phyloP scores from a whole-genome alignment of 1,140 invertebrate genomes.

The Panagrolaimus sp. region DNA sequence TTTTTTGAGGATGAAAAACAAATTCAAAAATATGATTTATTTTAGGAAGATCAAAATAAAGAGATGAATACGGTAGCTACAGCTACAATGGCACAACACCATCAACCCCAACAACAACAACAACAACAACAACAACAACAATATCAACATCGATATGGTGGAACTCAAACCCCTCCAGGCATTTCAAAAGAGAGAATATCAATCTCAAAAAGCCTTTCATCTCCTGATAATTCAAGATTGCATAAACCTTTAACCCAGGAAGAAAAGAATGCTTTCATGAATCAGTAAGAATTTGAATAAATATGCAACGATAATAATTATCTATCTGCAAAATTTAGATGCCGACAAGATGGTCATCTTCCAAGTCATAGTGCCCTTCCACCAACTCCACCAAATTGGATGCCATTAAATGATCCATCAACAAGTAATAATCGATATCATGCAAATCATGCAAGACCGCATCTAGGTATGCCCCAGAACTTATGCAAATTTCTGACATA shows the following conservation, averaged over 20 bases:
- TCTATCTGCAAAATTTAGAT: neutral
- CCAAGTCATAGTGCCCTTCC: neutral
- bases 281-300: neutral
- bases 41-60: neutral
- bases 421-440: neutral
- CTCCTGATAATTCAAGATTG: neutral
- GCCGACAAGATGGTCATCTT: neutral
- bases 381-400: neutral
- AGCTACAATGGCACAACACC: too few species aligned
- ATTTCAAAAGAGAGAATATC: too few species aligned
- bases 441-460: neutral
- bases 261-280: neutral
- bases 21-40: neutral
- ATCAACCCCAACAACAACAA: too few species aligned
- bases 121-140: too few species aligned
- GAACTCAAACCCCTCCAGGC: neutral
- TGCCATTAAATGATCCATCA: neutral
- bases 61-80: too few species aligned
- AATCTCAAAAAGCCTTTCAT: conserved; percentile 6
- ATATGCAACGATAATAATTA: too few species aligned
- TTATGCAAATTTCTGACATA: too few species aligned
- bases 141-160: neutral
- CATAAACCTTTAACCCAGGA: neutral
- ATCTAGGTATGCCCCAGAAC: too few species aligned
- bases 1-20: neutral